Base-by-base conservation (phyloP, 1,140 invertebrate species). In the Holcopasites calliopsidis region DNA sequence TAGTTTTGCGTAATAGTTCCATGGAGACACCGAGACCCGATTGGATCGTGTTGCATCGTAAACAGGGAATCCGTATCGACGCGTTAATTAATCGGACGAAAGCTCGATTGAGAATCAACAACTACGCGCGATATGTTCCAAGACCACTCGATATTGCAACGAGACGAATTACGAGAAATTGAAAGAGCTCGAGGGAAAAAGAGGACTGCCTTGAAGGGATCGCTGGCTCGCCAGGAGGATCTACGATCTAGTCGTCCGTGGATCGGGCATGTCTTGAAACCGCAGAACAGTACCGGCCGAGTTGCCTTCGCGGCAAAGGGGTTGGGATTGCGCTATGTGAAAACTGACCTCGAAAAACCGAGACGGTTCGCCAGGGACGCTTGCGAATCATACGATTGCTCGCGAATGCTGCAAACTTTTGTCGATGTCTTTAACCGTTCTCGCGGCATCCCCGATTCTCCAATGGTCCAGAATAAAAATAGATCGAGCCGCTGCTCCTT, bases 131-230 rank as follows among this genome's bases (percentile, higher is more conserved):
- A n/a, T n/a, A n/a, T n/a, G n/a, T n/a, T n/a, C n/a, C n/a, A n/a
- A n/a, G n/a, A n/a, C n/a, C n/a, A n/a, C n/a, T n/a, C n/a, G n/a
- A n/a, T n/a, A n/a, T n/a, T n/a, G n/a, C n/a, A n/a, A n/a, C n/a
- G n/a, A n/a, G n/a, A n/a, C n/a, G n/a, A n/a, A n/a, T n/a, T n/a
- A n/a, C n/a, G n/a, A n/a, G n/a, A n/a, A n/a, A n/a, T n/a, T n/a
- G n/a, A n/a, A n/a, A n/a, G n/a, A n/a, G n/a, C n/a, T n/a, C n/a
- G n/a, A n/a, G 47, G 72, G 40, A 40, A 6, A 68, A 79, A 85
- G 72, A 78, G 74, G 74, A 81, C 65, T 57, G 55, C 83, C 81
- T 85, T 86, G 83, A 81, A 74, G 60, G 68, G 73, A 84, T 76
- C 52, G 23, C 16, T 49, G 50, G 66, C 74, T 76, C 61, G 18